Conservation (phyloP, 1,140 invertebrate species). For the Saxidomus purpurata region DNA sequence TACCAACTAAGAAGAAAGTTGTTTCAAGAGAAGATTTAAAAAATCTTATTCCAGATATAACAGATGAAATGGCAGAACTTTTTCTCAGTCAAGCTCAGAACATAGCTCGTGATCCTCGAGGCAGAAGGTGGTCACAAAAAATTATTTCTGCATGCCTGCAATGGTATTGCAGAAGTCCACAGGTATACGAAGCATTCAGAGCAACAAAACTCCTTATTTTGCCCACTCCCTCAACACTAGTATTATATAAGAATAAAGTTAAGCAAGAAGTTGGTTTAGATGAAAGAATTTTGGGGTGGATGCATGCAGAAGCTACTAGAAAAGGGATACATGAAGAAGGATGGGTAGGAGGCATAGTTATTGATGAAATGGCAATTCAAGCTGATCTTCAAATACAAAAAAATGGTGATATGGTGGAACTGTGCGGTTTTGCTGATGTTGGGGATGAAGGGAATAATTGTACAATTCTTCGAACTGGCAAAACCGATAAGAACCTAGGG, state of each 20-base stretch:
- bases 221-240: constrained; percentile 48
- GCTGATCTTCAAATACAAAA: constrained; percentile 21
- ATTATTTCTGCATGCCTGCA: constrained; percentile 60
- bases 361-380: constrained; percentile 67
- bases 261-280: constrained; percentile 67
- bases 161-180: constrained; percentile 61
- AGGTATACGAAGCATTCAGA: constrained; percentile 44
- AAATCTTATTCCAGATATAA: not conserved
- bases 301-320: constrained; percentile 56
- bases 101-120: constrained; percentile 17
- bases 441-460: constrained; percentile 33
- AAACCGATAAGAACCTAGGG: constrained; percentile 42
- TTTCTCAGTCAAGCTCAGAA: constrained; percentile 36
- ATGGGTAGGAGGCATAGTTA: constrained; percentile 63
- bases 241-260: constrained; percentile 67
- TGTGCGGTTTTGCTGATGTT: constrained; percentile 42
- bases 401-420: constrained; percentile 39
- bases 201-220: constrained; percentile 46
- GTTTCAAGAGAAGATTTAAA: not conserved
- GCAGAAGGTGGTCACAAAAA: constrained; percentile 64
- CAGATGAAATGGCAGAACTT: constrained; percentile 37
- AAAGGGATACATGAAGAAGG: constrained; percentile 51
- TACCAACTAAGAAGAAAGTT: not conserved
- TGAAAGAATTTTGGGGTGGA: constrained; percentile 64
- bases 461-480: constrained; percentile 11